A percentile compares a stretch with the other conserved stretches of the same genome.
Evolutionary conservation across 1,140 invertebrate species (phyloP).

Genomic region (Ericerus pela): DNA sequence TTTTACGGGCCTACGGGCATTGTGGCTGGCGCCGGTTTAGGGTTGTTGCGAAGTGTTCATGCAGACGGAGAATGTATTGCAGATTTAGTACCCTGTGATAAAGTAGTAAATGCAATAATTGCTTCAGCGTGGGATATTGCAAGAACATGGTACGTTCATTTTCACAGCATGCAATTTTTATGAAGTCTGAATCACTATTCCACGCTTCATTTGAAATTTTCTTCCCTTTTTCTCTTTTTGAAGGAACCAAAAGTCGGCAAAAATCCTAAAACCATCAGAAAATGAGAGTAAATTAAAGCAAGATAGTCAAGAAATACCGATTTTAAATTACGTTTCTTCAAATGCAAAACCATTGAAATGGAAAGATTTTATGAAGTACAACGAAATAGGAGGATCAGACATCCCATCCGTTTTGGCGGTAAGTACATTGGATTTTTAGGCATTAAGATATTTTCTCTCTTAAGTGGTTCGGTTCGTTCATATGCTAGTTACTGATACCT

Average conservation of each 20-base stretch:
- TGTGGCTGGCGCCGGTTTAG: slow-evolving; percentile 40
- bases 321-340: slow-evolving; percentile 57
- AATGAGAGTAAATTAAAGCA: slow-evolving; percentile 17
- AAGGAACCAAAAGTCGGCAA: not conserved
- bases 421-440: not conserved
- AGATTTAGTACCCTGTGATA: slow-evolving; percentile 65
- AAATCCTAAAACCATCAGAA: slow-evolving; percentile 7
- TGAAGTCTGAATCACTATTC: not conserved
- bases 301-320: slow-evolving; percentile 30
- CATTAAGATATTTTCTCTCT: too few relatives aligned
- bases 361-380: slow-evolving; percentile 40
- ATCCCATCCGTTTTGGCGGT: slow-evolving; percentile 3
- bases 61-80: slow-evolving; percentile 39
- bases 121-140: slow-evolving; percentile 49
- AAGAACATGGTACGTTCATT: slow-evolving; percentile 9
- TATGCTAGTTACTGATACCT: too few relatives aligned
- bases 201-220: not conserved
- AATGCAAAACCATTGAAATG: slow-evolving; percentile 48
- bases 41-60: slow-evolving; percentile 42
- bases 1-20: slow-evolving; percentile 54
- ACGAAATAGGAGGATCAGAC: slow-evolving; percentile 20
- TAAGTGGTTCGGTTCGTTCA: too few relatives aligned
- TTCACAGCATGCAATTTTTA: not conserved
- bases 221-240: not conserved
- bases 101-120: slow-evolving; percentile 58